Conservation (phyloP, 2,797 vertebrate species). For the Pantherophis vulpinus region DNA sequence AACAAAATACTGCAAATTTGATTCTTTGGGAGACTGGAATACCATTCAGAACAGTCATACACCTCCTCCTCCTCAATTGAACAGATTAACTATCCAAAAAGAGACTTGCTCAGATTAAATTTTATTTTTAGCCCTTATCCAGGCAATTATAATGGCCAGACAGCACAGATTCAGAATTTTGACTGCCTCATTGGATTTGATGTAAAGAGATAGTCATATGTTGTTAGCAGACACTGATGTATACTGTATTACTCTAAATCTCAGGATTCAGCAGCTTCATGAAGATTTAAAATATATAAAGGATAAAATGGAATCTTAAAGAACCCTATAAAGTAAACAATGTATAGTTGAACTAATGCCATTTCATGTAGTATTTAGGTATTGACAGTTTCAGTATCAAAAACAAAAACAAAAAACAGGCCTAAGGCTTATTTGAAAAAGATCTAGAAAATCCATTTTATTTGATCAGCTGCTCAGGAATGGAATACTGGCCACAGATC, state of each 20-base stretch:
- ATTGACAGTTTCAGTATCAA: not conserved
- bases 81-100: not conserved
- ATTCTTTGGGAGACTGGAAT: not conserved
- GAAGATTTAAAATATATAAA: not conserved
- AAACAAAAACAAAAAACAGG: not conserved
- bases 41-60: not conserved
- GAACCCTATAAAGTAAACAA: not conserved
- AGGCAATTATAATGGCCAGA: not conserved
- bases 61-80: not conserved
- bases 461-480: not conserved
- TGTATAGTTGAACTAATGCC: not conserved
- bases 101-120: not conserved
- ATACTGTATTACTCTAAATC: not conserved
- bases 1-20: not conserved
- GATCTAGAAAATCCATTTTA: not conserved
- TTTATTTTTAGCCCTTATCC: not conserved
- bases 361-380: not conserved
- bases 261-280: not conserved
- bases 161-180: not conserved
- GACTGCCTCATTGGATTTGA: not conserved
- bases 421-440: not conserved
- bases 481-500: not conserved
- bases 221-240: not conserved
- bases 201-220: not conserved
- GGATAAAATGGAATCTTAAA: not conserved